Base-by-base conservation (phyloP, 2,113 vertebrate genomes). In the Aspidoscelis tigris region DNA sequence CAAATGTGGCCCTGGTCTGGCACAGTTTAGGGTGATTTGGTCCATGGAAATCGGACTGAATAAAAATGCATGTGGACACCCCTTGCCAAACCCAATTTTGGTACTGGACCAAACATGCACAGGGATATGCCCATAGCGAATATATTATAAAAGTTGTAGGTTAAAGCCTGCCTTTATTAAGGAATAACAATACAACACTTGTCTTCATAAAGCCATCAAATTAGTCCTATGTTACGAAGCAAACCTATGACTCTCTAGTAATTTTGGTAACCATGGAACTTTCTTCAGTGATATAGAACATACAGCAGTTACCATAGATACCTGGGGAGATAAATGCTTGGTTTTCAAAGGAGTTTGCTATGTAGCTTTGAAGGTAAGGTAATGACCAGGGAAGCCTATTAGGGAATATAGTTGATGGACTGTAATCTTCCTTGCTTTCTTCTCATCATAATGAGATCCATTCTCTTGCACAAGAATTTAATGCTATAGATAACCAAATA, bases 401-500 rank as follows among this genome's bases (percentile, higher is more conserved):
- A 78, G 33, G 16, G 7, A 53, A 66, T 69, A 2, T 3, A 72
- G 18, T 85, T 33, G 80, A 18, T 64, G 5, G 75, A 1, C 39
- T 83, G 81, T n/a, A 61, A 84, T 80, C 39, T 88, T 86, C 90
- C 88, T 66, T 90, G n/a, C n/a, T 87, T 88, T 24, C 20, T 71
- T 84, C 20, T 88, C 73, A 55, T 82, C 89, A 50, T 85, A 88
- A 84, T 82, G 43, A 91, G 16, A 85, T 88, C 53, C 58, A 79
- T 85, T 90, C 39, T 81, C 33, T 74, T 84, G 7, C 50, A 83
- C 55, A 85, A 84, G 76, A 89, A 86, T 90, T 88, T 92, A 87
- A 91, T 72, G 84, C 84, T 91, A 83, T 80, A 84, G 14, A 44
- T 85, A 87, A 82, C 90, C 61, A 87, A 83, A 89, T 82, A 84